Base-by-base conservation (phyloP, 2,113 vertebrate species). In the Patagioenas fasciata region DNA sequence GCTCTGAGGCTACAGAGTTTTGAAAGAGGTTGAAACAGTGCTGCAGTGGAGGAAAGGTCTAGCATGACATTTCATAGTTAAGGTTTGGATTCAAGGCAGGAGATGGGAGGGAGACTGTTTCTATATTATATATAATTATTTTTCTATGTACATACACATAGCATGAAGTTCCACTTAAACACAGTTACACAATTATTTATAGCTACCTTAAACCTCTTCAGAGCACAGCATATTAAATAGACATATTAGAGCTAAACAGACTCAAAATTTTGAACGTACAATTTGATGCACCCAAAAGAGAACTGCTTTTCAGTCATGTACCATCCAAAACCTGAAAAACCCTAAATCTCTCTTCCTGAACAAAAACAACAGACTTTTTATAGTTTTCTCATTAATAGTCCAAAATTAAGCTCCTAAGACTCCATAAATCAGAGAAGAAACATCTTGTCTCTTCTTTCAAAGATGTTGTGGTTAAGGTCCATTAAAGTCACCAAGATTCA, bases 31-130 rank as follows among this genome's bases (percentile, higher is more conserved):
- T 0, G 51, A 75, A 75, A 48, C 10, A 44, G 26, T 38, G 18
- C 29, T 83, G 44, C 18, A 75, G 32, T 8, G 21, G 15, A 51
- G 32, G 42, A 80, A 42, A 48, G 6, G 15, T 60, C 21, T 51
- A 73, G 9, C 7, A 40, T 42, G 31, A 48, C 5, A 8, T 56
- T 80, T 80, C 24, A 36, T 44, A 58, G 36, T 2, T 64, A 26
- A 12, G 14, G 12, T 29, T 64, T 11, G 17, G 15, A 74, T 70
- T 90, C 32, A 70, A 71, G 47, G 0, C 2, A 31, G 24, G 29
- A 70, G 50, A 42, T 13, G 1, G 6, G 3, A 10, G 7, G 3
- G 4, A 7, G 1, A 1, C 0, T 40, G 10, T 58, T 19, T 74
- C 44, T 62, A 50, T n/a, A 58, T 6, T 11, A 29, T 10, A 8